Evolutionary conservation across 1,140 invertebrate genomes (phyloP), one percentile per base, ranked within the genome.

Genomic region (Temnothorax longispinosus): DNA sequence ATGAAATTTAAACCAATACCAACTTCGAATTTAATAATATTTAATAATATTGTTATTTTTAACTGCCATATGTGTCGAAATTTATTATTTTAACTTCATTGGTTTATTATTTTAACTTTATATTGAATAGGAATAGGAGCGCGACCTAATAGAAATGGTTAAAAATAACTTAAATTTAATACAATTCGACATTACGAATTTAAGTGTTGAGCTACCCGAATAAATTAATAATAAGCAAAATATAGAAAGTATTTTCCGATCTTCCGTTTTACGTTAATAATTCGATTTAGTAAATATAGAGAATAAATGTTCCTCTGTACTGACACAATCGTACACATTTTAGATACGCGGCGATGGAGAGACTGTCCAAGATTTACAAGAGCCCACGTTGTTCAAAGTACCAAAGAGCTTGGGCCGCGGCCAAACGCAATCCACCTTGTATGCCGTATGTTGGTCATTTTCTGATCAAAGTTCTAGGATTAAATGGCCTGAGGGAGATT

Each of bases 371-470:
- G 87, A 86, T 95, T 41, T 96, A 95, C 85, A 91, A 91, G 64
- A 95, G 92, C 89, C 91, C 94, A 0, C 89, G 92, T 38, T 88
- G 94, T 13, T 88, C 87, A 15, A 76, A 21, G 1, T 96, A 96
- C 85, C 92, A 94, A 74, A 93, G 90, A 85, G 89, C 93, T 10
- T 96, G 96, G 93, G 82, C 77, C 6, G 91, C 90, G 62, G 93
- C 92, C 0, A 92, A 94, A 35, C 81, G 88, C 50, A 90, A 87
- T 74, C 89, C 93, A 13, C 94, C 95, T 5, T 95, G 88, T 54
- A 90, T 96, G 82, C 96, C 96, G 0, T 95, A 94, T 77, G 94
- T 96, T 2, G 95, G 93, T 3, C 94, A 96, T 80, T 80, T 96
- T n/a, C 72, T 96, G 3, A 82, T 87, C 0, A 94, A 88, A 90